Evolutionary conservation across 2,797 vertebrate genomes (phyloP), one percentile per base, ranked within the genome.

Genomic region (Dipus sagitta): DNA sequence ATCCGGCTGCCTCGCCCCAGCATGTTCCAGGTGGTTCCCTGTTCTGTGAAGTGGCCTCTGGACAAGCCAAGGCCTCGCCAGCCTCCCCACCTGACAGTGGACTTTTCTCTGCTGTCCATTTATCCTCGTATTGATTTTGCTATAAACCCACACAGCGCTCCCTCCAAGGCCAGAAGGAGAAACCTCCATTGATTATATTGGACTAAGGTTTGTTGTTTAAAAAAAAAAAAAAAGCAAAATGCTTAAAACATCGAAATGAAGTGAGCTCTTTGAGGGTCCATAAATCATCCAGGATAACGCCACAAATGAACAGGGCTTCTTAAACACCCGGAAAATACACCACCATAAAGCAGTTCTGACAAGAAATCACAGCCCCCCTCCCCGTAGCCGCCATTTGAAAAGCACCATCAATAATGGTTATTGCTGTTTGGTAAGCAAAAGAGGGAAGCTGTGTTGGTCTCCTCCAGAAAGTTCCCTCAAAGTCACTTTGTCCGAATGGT

Each of bases 91-190:
- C 98, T 83, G 94, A 95, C 98, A 97, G 88, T 88, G 97, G 96
- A 97, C 98, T 47, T 97, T 96, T 72, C 95, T 97, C 90, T 88
- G 96, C 97, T 83, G 97, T 96, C 97, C 98, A 98, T 98, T 98
- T 98, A 98, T 98, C 98, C 98, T 98, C 94, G 1, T 72, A 98
- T 98, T 96, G 98, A 98, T 98, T 98, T 98, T 98, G 94, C 97
- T 97, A 98, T 98, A 98, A 98, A 96, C 95, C 94, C 95, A 95
- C 97, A 96, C 26, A 7, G 95, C 96, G 95, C 97, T 98, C 96
- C 97, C 97, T 95, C 97, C 78, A 96, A 96, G 97, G 90, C 97
- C 20, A 10, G 92, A 94, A 94, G 95, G 93, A 97, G 97, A 97
- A 97, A 76, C 70, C 85, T 94, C 94, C 98, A 98, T 98, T 97